These are phyloP conservation scores for Conger conger DNA, from an alignment of 2,113 vertebrate genomes.

Conservation along the genomic window DNA sequence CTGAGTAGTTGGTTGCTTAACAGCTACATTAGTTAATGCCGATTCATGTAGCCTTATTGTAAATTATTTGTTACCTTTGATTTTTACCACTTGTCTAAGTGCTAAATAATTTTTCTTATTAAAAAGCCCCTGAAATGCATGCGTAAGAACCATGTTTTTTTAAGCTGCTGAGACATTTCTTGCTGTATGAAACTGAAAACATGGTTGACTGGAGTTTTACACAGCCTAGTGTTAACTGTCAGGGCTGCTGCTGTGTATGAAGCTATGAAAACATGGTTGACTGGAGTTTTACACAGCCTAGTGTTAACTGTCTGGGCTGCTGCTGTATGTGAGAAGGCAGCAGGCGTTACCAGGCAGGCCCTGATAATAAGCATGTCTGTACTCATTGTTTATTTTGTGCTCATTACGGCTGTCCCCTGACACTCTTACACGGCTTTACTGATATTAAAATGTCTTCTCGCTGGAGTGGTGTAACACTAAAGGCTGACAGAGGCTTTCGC, in stretches of 20 bases:
- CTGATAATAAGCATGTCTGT: slow-evolving; percentile 16
- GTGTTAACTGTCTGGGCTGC: neutral
- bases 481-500: neutral
- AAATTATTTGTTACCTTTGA: no score
- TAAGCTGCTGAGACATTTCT: neutral
- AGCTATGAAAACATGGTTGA: neutral
- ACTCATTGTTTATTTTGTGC: slow-evolving; percentile 41
- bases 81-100: neutral
- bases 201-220: neutral
- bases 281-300: neutral
- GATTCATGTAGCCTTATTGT: no score
- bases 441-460: slow-evolving; percentile 52
- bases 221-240: neutral
- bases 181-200: neutral
- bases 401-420: slow-evolving; percentile 45
- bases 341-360: slow-evolving; percentile 14
- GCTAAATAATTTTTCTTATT: no score
- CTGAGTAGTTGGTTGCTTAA: no score
- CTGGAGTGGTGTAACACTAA: slow-evolving; percentile 35
- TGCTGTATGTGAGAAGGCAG: slow-evolving; percentile 26
- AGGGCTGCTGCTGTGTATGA: slow-evolving; percentile 2
- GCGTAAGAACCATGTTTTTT: neutral
- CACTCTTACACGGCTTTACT: slow-evolving; percentile 43
- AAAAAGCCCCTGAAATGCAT: neutral
- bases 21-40: no score